Evolutionary conservation across 2,888 invertebrate genomes (phyloP), one percentile per base, ranked within the genome.

Genomic region (Eristalinus aeneus): DNA sequence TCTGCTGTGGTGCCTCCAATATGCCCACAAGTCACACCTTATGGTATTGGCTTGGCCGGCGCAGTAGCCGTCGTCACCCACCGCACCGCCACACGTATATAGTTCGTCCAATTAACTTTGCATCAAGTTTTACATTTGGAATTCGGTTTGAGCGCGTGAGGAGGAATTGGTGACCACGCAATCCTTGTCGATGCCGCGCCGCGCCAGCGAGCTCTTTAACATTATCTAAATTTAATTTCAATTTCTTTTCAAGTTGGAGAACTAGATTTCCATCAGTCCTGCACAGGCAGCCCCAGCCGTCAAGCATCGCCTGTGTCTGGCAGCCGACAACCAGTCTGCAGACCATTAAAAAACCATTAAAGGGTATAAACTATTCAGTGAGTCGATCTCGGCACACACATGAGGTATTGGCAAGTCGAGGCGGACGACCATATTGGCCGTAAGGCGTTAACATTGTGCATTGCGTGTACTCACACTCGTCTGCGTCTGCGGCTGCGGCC

Each of bases 21-120:
- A 63, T 36, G 69, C 65, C 56, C 64, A 73, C 85, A 77, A 86
- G 85, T 86, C 81, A 86, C 85, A 86, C 85, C 85, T 86, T 72
- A 75, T 80, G 56, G 80, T 56, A 68, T 74, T 71, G 64, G 63
- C 60, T 23, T 12, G 46, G 23, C 4, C 34, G 11, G 10, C 20
- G 39, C 39, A 4, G 39, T 12, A 6, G n/a, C 39, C 39, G 39
- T 11, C 4, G n/a, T 46, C 39, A 46, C 39, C 39, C 39, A 46
- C 39, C n/a, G n/a, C n/a, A n/a, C 39, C 9, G 8, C 8, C 60
- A 56, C 10, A 64, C 72, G 60, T 81, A 80, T 85, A 85, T 85
- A 80, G 85, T 77, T 86, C 77, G 85, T 76, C 81, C 85, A 86
- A 86, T 86, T 86, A 86, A 86, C 85, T 86, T 86, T 81, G 85